Evolutionary conservation across 2,797 vertebrate genomes (phyloP), one percentile per base, ranked within the genome.

Genomic region (Hyperoplus immaculatus): DNA sequence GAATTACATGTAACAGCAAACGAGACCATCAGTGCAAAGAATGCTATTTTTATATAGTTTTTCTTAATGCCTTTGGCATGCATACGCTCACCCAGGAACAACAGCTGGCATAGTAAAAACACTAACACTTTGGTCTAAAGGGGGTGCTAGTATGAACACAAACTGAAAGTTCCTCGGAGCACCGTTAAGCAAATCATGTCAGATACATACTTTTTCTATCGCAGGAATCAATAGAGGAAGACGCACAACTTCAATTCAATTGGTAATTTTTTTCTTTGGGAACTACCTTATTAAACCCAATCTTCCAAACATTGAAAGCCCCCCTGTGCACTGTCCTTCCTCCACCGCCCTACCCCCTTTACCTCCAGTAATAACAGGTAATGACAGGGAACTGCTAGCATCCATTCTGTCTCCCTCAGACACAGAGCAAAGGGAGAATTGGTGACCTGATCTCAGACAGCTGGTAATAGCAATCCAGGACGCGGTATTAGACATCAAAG

Each of bases 391-490:
- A 79, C 47, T 72, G 62, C 76, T 58, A 67, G 61, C 67, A 81
- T 80, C 82, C 78, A 80, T 75, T 80, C 79, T 41, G 49, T 81
- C 69, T 81, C 42, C 39, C 56, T 81, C 50, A 81, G 67, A 87
- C 60, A 77, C 16, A 36, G 46, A 65, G 29, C 65, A 84, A 84
- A 84, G 70, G 71, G 75, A 55, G 69, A 72, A 85, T 69, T 54
- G 63, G 79, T 88, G 88, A 89, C 81, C 72, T 42, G 60, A 80
- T 69, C 72, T 78, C 66, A 85, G 83, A 80, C 75, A 79, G 75
- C 78, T 87, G 66, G 71, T 88, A 84, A 91, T 82, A 86, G 78
- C 80, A 78, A 90, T 89, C 65, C 76, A 81, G 71, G 49, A 84
- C 6, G 10, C 58, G 46, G 68, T 55, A 89, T 79, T 87, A 77